Conservation (phyloP, 2,888 invertebrate species). For the Drosophila nr. perissopoda region DNA sequence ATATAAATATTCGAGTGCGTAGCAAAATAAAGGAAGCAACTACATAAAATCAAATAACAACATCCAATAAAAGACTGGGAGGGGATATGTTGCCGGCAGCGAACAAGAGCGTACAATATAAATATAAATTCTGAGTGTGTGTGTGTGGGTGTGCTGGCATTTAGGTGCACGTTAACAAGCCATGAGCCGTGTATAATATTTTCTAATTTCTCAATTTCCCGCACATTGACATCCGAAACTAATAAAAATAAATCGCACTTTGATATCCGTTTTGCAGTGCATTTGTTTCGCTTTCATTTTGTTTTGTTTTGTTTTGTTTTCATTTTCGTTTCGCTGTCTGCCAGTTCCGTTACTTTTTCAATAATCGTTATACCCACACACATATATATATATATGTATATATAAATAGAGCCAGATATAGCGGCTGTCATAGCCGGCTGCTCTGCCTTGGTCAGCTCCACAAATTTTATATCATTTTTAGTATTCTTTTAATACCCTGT, state of each 20-base stretch:
- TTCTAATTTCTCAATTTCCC: slow-evolving; percentile 82
- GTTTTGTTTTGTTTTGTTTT: slow-evolving; percentile 27
- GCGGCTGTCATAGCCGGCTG: slow-evolving; percentile 52
- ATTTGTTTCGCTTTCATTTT: slow-evolving; percentile 41
- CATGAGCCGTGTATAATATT: slow-evolving; percentile 75
- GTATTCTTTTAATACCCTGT: slow-evolving; percentile 29
- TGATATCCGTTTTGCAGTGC: slow-evolving; percentile 72
- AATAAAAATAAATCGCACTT: slow-evolving; percentile 82
- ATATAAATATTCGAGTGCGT: not conserved
- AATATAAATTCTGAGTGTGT: slow-evolving; percentile 35
- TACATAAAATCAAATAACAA: slow-evolving; percentile 54
- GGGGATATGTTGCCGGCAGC: slow-evolving; percentile 27
- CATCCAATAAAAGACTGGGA: slow-evolving; percentile 32
- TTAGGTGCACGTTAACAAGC: slow-evolving; percentile 70
- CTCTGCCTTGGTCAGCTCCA: slow-evolving; percentile 46
- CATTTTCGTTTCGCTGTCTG: slow-evolving; percentile 25
- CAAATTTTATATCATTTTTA: slow-evolving; percentile 73
- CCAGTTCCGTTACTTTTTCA: slow-evolving; percentile 55
- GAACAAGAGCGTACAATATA: slow-evolving; percentile 29
- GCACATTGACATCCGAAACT: slow-evolving; percentile 81
- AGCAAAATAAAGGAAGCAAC: slow-evolving; percentile 10
- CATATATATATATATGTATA: not conserved
- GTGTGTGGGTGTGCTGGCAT: slow-evolving; percentile 23
- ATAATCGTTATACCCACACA: slow-evolving; percentile 59
- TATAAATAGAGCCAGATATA: slow-evolving; percentile 37